Percentiles rank a stretch among this genome's conserved stretches.
These are phyloP conservation scores for Zosterops borbonicus DNA, from an alignment of 2,113 vertebrate genomes.

Conservation along the genomic window DNA sequence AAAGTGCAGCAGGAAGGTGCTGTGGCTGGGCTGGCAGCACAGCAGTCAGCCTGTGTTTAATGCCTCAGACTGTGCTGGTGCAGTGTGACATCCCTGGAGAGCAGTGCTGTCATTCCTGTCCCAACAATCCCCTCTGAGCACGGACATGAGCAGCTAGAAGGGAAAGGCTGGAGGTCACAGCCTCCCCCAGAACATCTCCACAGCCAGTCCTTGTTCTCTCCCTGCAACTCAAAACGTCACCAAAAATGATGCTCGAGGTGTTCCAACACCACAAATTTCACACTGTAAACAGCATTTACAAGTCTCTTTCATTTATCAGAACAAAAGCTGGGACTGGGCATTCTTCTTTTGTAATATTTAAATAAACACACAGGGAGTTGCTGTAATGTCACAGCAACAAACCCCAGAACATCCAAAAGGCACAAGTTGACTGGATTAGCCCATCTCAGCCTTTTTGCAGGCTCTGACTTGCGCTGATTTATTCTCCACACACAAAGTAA, in stretches of 20 bases:
- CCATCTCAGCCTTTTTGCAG: background rate
- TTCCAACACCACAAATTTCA: background rate
- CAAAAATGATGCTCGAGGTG: background rate
- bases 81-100: background rate
- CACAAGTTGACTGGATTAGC: background rate
- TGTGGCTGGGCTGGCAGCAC: background rate
- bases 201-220: background rate
- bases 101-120: background rate
- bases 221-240: background rate
- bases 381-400: background rate
- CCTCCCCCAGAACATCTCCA: background rate
- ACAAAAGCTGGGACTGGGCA: background rate
- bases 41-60: background rate
- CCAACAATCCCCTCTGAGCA: background rate
- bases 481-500: background rate
- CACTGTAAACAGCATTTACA: fast-evolving
- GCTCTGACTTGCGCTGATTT: background rate
- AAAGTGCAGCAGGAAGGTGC: background rate
- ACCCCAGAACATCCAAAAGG: background rate
- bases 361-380: background rate
- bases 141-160: fast-evolving
- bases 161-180: background rate
- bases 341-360: background rate
- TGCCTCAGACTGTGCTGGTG: background rate
- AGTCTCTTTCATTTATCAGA: background rate